Conservation (phyloP, 2,113 vertebrate species). For the Malurus cyaneus region DNA sequence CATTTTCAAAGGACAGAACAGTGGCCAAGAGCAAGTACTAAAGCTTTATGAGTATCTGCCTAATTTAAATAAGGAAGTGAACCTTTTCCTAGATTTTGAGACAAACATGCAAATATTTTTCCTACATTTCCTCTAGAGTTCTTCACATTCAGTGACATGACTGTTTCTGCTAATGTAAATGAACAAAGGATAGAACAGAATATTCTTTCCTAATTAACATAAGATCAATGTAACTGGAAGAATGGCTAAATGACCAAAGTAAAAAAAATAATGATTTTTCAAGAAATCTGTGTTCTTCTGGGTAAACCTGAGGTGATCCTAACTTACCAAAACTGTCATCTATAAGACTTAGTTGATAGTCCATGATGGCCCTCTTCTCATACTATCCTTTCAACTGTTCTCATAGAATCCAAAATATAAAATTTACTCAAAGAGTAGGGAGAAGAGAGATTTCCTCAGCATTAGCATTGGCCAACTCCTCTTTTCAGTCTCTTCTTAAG, state of each 20-base stretch:
- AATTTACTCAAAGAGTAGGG: neutral
- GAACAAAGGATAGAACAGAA: neutral
- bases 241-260: neutral
- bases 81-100: neutral
- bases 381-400: neutral
- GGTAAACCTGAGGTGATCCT: neutral
- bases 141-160: neutral
- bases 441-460: neutral
- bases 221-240: neutral
- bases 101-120: neutral
- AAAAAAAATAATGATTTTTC: neutral
- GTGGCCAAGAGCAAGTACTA: neutral
- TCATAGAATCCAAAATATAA: neutral
- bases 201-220: neutral
- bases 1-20: neutral
- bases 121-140: neutral
- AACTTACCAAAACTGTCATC: neutral
- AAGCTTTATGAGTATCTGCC: neutral
- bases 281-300: neutral
- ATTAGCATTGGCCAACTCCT: neutral
- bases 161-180: neutral
- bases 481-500: neutral
- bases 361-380: neutral
- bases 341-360: neutral
- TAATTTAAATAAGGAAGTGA: neutral